Conservation (phyloP, 2,113 vertebrate genomes). For the Callocephalon fimbriatum region DNA sequence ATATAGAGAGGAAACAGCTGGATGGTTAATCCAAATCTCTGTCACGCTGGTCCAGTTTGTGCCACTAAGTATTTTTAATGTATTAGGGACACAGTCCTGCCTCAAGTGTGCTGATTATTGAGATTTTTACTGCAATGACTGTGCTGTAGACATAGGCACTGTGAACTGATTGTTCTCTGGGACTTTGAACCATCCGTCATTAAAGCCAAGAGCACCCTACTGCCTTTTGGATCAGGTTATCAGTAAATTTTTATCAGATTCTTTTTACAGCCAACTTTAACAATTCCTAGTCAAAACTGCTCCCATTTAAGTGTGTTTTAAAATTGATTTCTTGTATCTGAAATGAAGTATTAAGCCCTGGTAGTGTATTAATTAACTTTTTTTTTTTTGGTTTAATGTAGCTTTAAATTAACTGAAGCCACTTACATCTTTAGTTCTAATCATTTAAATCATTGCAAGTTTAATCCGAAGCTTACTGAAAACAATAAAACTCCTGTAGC, state of each 20-base stretch:
- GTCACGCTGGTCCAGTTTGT: fast-evolving
- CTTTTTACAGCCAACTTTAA: background rate
- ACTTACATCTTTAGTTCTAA: background rate
- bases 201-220: background rate
- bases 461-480: background rate
- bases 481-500: background rate
- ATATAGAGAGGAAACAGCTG: background rate
- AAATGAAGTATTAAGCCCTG: background rate
- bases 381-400: background rate
- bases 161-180: background rate
- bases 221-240: background rate
- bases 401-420: conserved; percentile 18
- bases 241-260: background rate
- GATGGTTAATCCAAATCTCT: background rate
- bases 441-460: background rate
- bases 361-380: background rate
- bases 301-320: background rate
- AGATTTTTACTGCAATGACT: background rate
- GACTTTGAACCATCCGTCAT: background rate
- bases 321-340: background rate
- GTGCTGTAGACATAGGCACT: background rate
- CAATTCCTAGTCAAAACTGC: background rate
- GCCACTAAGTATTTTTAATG: background rate
- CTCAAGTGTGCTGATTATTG: background rate
- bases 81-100: background rate